Evolutionary conservation across 2,888 invertebrate species (phyloP).

Genomic region (Lepeophtheirus nordmannii): DNA sequence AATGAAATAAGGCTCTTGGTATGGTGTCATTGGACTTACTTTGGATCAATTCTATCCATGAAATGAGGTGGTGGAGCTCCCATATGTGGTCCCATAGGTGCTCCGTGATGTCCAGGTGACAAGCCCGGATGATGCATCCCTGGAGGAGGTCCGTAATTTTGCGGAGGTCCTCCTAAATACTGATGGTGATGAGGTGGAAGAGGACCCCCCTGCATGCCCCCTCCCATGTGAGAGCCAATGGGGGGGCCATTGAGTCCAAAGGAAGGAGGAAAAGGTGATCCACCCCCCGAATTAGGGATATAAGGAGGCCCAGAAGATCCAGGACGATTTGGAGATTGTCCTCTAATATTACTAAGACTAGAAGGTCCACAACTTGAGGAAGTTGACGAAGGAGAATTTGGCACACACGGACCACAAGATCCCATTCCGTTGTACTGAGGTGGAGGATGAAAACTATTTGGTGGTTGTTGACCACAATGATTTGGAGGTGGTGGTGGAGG

Average conservation of each 20-base stretch:
- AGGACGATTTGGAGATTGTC: constrained; percentile 24
- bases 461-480: constrained; percentile 15
- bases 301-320: constrained; percentile 24
- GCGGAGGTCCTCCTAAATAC: constrained; percentile 22
- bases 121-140: constrained; percentile 15
- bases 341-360: constrained; percentile 17
- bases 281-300: constrained; percentile 6
- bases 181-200: constrained; percentile 12
- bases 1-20: background rate
- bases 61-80: constrained; percentile 42
- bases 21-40: background rate
- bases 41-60: constrained; percentile 40
- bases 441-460: constrained; percentile 20
- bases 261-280: constrained; percentile 21
- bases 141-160: constrained; percentile 22
- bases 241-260: background rate
- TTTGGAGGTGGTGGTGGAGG: constrained; percentile 13
- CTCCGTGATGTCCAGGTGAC: constrained; percentile 36
- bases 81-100: constrained; percentile 28
- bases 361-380: constrained; percentile 24
- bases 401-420: constrained; percentile 16
- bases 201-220: constrained; percentile 1
- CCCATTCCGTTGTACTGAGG: constrained; percentile 19
- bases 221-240: constrained; percentile 11
- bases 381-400: constrained; percentile 20